These are phyloP conservation scores for Ariopsis seemanni DNA, from an alignment of 2,113 vertebrate genomes.

Conservation along the genomic window DNA sequence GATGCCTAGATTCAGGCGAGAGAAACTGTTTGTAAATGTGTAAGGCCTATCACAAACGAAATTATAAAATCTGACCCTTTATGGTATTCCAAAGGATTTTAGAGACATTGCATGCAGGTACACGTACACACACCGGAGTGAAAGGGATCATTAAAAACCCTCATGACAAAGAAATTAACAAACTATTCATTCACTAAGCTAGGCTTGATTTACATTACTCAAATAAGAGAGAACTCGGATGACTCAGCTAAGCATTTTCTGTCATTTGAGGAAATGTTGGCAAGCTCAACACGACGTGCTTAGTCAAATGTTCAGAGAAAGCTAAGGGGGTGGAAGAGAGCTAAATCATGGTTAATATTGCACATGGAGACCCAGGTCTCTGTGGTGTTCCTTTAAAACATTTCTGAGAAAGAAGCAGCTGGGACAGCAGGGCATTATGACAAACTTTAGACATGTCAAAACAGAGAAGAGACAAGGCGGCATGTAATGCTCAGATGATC, in stretches of 20 bases:
- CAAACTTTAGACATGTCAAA: conserved; percentile 46
- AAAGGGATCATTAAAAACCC: conserved; percentile 1
- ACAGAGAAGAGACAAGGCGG: conserved; percentile 37
- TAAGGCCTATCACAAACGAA: neutral
- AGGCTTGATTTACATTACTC: conserved; percentile 19
- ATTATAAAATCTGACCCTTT: neutral
- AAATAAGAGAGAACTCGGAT: neutral
- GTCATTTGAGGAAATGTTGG: neutral
- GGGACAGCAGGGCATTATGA: conserved; percentile 29
- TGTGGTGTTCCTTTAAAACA: conserved; percentile 15
- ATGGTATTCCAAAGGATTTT: neutral
- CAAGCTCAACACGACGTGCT: neutral
- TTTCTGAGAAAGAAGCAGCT: conserved; percentile 34
- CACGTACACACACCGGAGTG: neutral
- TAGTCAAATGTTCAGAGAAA: neutral
- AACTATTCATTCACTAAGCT: conserved; percentile 7
- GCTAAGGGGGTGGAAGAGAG: neutral
- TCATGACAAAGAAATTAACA: neutral
- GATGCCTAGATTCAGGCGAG: neutral
- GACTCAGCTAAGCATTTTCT: neutral
- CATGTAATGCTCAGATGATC: conserved; percentile 46
- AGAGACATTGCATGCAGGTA: neutral
- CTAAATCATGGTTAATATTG: neutral
- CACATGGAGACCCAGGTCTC: conserved; percentile 3
- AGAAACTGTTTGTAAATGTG: neutral